Conservation (phyloP, 2,113 vertebrate genomes). For the Pelobates fuscus region DNA sequence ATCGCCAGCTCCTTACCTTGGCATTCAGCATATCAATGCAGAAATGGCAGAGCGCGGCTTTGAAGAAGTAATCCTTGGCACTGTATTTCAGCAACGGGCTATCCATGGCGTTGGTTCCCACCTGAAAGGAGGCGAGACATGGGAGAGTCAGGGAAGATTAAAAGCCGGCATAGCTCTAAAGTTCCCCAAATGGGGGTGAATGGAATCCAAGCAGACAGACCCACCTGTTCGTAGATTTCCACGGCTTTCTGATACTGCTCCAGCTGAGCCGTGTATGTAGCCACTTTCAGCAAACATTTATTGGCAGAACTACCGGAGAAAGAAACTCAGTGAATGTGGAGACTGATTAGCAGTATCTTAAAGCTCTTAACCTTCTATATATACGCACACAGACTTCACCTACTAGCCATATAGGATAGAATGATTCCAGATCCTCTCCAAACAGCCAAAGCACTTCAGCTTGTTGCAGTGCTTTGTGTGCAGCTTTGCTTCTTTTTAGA, state of each 20-base stretch:
- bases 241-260: slow-evolving; percentile 90
- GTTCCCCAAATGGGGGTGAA: no score
- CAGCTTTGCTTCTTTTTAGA: no score
- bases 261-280: slow-evolving; percentile 85
- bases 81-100: slow-evolving; percentile 91
- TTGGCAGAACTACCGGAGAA: slow-evolving; percentile 80
- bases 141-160: background rate
- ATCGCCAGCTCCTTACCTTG: slow-evolving; percentile 67
- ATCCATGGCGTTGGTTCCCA: slow-evolving; percentile 87
- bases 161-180: no score
- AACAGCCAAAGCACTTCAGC: no score
- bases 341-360: no score
- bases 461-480: no score
- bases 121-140: slow-evolving; percentile 51
- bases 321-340: background rate
- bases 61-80: slow-evolving; percentile 93
- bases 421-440: no score
- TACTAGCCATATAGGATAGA: no score
- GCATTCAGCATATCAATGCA: slow-evolving; percentile 92
- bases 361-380: no score
- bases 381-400: no score
- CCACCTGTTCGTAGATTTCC: slow-evolving; percentile 91
- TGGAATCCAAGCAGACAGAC: no score
- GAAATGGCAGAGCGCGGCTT: slow-evolving; percentile 90
- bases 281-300: slow-evolving; percentile 92